Evolutionary conservation across 1,140 invertebrate species (phyloP), one percentile per base, ranked within the genome.

Genomic region (Saccostrea cuccullata): DNA sequence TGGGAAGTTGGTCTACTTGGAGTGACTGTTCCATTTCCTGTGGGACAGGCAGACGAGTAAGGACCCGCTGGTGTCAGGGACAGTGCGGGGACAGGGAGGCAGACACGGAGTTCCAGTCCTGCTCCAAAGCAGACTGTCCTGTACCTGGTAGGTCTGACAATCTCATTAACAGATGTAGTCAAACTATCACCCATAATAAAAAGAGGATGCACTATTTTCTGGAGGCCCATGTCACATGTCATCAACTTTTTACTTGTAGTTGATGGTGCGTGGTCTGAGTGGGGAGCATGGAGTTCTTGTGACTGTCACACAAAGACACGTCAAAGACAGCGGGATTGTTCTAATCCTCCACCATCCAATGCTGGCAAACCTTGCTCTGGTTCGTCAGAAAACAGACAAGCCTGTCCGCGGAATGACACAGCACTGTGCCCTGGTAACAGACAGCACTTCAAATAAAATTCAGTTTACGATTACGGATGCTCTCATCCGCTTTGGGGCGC

Each of bases 1-100:
- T 23, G 12, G 47, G 47, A 11, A 64, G 23, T 30, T 85, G 84
- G 84, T 85, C 84, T 11, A 8, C 23, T 12, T 85, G 84, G 84
- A 64, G 84, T 20, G 84, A 85, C 30, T 85, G 84, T 60, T 85
- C 84, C 47, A 85, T 20, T 26, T 85, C 84, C 15, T 85, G 84
- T 85, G 84, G 84, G n/a, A 30, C 15, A 23, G 84, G 84, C n/a
- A 55, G 55, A 20, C 8, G 26, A 30, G 56, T 85, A 9, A 85
- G 84, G 56, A 56, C 84, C 5, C 84, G 84, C 12, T 40, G 26
- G 47, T 85, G 84, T 13, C 55, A n/a, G 13, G 30, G n/a, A 17
- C 47, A 36, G 5, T 85, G 84, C 20, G 47, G 58, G 20, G 30
- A 64, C 56, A n/a, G 13, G n/a, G 84, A 56, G 12, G 30, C 60